These are phyloP conservation scores for Carduelis carduelis DNA, from an alignment of 2,797 vertebrate genomes.

Conservation along the genomic window DNA sequence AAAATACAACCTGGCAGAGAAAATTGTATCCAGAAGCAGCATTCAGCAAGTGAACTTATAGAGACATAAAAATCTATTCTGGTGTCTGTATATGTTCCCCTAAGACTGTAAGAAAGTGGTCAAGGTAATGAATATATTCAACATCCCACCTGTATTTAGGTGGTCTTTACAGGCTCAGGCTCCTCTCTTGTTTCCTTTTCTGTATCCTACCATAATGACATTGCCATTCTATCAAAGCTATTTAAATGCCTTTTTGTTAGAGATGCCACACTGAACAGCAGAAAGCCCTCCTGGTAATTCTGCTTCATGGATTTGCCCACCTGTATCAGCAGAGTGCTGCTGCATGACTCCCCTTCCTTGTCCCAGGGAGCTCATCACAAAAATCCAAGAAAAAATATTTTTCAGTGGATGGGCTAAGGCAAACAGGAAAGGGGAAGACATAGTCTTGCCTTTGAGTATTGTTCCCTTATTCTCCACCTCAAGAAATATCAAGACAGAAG, in stretches of 20 bases:
- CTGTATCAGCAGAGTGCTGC: background rate
- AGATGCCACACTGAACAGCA: background rate
- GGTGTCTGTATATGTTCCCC: background rate
- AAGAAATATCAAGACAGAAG: background rate
- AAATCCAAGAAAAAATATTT: background rate
- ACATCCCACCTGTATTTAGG: background rate
- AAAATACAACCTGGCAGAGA: background rate
- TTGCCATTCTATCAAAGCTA: background rate
- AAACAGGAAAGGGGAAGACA: background rate
- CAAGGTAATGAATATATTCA: background rate
- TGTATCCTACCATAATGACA: background rate
- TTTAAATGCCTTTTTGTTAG: background rate
- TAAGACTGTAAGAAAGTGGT: background rate
- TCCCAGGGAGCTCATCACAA: background rate
- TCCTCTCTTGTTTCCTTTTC: background rate
- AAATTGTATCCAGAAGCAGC: background rate
- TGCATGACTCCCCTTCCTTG: background rate
- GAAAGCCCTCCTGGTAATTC: background rate
- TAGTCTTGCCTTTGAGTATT: background rate
- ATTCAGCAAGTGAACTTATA: background rate
- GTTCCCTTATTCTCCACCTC: background rate
- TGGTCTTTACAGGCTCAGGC: background rate
- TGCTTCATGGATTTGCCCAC: background rate
- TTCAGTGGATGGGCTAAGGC: background rate
- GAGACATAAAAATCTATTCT: background rate